phyloP scores from a whole-genome alignment of 2,113 vertebrate genomes.

The Scalopus aquaticus region DNA sequence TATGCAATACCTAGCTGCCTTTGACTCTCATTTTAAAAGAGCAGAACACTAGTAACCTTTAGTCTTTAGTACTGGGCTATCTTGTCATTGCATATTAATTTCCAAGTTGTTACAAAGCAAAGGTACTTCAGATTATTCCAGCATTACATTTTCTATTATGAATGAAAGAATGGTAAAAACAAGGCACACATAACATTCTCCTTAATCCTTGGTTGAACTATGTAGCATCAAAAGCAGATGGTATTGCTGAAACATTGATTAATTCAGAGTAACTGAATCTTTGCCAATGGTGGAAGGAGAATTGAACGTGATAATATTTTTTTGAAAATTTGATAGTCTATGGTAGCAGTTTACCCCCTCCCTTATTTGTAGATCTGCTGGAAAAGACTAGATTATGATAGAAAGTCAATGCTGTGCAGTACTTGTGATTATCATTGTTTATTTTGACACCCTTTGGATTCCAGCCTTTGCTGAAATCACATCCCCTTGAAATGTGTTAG shows the following conservation, averaged over 20 bases:
- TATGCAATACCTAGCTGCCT: background rate
- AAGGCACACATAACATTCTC: background rate
- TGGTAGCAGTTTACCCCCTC: background rate
- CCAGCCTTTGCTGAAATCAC: background rate
- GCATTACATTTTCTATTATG: background rate
- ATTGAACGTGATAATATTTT: background rate
- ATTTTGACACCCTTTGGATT: background rate
- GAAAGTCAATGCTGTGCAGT: background rate
- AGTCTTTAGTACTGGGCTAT: background rate
- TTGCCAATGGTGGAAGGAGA: background rate
- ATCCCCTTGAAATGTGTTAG: background rate
- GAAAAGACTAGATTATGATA: background rate
- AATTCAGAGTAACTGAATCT: background rate
- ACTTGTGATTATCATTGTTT: background rate
- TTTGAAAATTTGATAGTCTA: background rate
- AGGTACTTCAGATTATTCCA: background rate
- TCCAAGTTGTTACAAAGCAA: background rate
- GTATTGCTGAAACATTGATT: background rate
- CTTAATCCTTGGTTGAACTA: background rate
- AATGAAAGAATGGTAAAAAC: background rate
- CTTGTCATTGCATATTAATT: background rate
- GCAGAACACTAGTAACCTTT: background rate
- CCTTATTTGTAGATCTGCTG: background rate
- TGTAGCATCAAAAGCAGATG: background rate
- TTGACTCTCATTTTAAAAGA: background rate